phyloP scores from a whole-genome alignment of 2,113 vertebrate species.

The Melanerpes formicivorus region DNA sequence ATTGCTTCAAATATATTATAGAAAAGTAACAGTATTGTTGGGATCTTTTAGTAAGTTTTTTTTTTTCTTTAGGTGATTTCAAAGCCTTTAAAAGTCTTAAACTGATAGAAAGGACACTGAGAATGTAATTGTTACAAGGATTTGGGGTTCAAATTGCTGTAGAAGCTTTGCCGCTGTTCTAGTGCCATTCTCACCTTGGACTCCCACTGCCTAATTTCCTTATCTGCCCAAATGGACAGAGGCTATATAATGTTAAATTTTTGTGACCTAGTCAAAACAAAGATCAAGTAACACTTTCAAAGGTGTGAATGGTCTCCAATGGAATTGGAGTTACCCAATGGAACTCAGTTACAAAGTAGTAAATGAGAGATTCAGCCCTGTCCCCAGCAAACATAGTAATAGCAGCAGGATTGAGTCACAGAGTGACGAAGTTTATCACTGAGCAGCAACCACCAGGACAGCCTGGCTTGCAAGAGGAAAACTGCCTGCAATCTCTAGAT shows the following conservation, averaged over 20 bases:
- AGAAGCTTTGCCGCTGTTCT: not conserved
- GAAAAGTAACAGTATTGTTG: not conserved
- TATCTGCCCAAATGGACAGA: not conserved
- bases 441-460: not conserved
- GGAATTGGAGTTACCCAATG: no score
- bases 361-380: not conserved
- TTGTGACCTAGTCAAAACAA: not conserved
- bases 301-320: not conserved
- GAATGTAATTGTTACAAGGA: not conserved
- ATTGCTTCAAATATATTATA: not conserved
- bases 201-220: not conserved
- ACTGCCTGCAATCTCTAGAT: not conserved
- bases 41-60: not conserved
- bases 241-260: not conserved
- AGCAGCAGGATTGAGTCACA: not conserved
- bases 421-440: not conserved
- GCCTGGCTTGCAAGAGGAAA: not conserved
- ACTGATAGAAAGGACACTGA: not conserved
- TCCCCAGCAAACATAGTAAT: not conserved
- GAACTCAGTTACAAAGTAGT: not conserved
- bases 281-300: not conserved
- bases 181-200: not conserved
- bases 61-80: not conserved
- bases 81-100: not conserved
- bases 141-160: not conserved